Percentiles rank a stretch among this genome's conserved stretches.
These are phyloP conservation scores for Elegia similella DNA, from an alignment of 2,888 invertebrate genomes.

Conservation along the genomic window DNA sequence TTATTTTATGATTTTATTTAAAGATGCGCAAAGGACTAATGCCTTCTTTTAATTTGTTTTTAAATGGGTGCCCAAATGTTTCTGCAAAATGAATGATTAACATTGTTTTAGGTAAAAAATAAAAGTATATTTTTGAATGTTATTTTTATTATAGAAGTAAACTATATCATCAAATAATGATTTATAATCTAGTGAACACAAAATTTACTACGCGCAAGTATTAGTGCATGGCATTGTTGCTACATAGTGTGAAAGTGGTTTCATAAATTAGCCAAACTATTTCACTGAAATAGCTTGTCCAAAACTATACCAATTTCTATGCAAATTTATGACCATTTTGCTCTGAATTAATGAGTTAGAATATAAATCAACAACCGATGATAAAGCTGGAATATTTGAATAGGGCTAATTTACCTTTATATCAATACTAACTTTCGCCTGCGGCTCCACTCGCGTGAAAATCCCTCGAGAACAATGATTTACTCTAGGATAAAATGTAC, in stretches of 20 bases:
- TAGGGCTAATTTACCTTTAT: background rate
- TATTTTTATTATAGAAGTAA: too few species aligned
- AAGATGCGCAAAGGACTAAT: background rate
- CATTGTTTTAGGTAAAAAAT: background rate
- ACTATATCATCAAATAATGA: too few species aligned
- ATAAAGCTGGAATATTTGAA: background rate
- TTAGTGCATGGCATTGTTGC: constrained; percentile 31
- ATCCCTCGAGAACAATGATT: too few species aligned
- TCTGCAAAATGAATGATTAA: background rate
- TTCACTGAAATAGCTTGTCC: constrained; percentile 41
- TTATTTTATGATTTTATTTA: background rate
- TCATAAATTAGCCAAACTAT: constrained; percentile 50
- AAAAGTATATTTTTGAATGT: background rate
- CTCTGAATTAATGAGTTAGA: constrained; percentile 35
- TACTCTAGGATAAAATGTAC: too few species aligned
- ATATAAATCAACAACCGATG: background rate
- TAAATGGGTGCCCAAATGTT: background rate
- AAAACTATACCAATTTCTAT: constrained; percentile 51
- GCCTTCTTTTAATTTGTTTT: background rate
- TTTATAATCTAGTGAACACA: too few species aligned
- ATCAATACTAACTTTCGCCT: too few species aligned
- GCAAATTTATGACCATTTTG: constrained; percentile 48
- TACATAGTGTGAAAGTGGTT: constrained; percentile 20
- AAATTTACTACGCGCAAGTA: background rate
- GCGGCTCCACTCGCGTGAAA: too few species aligned